Evolutionary conservation across 2,113 vertebrate genomes (phyloP).

Genomic region (Colossoma macropomum): DNA sequence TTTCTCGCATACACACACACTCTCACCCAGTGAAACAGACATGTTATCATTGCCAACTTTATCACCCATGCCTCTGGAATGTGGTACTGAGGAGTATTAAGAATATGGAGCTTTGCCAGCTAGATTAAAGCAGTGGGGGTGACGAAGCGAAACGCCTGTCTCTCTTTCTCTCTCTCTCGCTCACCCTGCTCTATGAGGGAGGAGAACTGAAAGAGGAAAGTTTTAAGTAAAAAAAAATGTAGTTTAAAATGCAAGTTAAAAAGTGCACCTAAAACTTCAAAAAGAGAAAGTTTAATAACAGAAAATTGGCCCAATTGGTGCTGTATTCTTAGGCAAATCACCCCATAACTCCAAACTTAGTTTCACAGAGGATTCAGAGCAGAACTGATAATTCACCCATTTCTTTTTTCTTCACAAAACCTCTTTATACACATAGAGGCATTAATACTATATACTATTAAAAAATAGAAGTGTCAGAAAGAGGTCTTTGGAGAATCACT

Average conservation of each 20-base stretch:
- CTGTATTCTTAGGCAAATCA: neutral
- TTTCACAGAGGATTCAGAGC: neutral
- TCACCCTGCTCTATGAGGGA: neutral
- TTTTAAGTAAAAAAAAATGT: neutral
- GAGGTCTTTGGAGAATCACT: too few relatives aligned
- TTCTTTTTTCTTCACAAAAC: neutral
- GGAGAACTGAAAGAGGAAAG: neutral
- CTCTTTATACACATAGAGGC: neutral
- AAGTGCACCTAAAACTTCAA: neutral
- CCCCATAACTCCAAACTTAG: neutral
- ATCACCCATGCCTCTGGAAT: constrained; percentile 8
- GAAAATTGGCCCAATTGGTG: neutral
- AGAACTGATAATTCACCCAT: neutral
- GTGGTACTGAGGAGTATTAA: constrained; percentile 18
- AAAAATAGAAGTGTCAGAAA: too few relatives aligned
- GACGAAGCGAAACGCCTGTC: neutral
- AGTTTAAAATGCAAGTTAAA: neutral
- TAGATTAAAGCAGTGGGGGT: constrained; percentile 1
- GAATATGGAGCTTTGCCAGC: neutral
- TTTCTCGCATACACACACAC: neutral
- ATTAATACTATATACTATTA: too few relatives aligned
- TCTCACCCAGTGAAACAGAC: constrained; percentile 15
- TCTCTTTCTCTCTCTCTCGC: neutral
- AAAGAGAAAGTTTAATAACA: neutral
- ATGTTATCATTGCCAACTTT: constrained; percentile 12